Evolutionary conservation across 2,888 invertebrate genomes (phyloP).

Genomic region (Sympetrum striolatum): DNA sequence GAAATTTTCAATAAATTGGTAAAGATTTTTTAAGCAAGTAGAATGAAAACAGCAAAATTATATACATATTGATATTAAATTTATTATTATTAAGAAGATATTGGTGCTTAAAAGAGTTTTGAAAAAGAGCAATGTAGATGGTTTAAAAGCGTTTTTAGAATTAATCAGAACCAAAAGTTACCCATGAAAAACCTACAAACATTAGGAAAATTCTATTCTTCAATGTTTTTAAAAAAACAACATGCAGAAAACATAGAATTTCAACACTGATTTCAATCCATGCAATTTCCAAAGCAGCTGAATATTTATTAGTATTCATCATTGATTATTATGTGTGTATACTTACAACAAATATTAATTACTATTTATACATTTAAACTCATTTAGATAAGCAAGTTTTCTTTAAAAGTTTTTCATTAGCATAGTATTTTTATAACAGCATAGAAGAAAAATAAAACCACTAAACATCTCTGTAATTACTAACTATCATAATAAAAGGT

Average conservation of each 20-base stretch:
- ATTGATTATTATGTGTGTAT: not conserved
- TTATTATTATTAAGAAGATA: not conserved
- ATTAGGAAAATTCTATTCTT: not conserved
- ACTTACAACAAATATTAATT: too few relatives aligned
- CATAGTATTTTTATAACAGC: not conserved
- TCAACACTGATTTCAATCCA: not conserved
- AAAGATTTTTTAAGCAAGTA: too few relatives aligned
- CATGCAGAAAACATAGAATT: not conserved
- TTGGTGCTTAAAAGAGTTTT: not conserved
- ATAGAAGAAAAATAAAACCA: not conserved
- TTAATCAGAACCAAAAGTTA: too few relatives aligned
- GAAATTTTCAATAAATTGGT: too few relatives aligned
- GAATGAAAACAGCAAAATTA: too few relatives aligned
- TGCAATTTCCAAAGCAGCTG: slow-evolving; percentile 14
- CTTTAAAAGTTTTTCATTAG: not conserved
- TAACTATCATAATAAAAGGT: not conserved
- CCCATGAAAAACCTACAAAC: not conserved
- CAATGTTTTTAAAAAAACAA: not conserved
- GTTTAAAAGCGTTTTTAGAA: not conserved
- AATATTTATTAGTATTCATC: slow-evolving; percentile 2
- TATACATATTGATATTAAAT: too few relatives aligned
- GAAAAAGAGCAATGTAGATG: not conserved
- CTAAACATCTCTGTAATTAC: not conserved
- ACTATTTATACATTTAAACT: too few relatives aligned
- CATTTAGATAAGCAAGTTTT: too few relatives aligned